phyloP scores from a whole-genome alignment of 2,888 invertebrate genomes.

The Heliconius aoede region DNA sequence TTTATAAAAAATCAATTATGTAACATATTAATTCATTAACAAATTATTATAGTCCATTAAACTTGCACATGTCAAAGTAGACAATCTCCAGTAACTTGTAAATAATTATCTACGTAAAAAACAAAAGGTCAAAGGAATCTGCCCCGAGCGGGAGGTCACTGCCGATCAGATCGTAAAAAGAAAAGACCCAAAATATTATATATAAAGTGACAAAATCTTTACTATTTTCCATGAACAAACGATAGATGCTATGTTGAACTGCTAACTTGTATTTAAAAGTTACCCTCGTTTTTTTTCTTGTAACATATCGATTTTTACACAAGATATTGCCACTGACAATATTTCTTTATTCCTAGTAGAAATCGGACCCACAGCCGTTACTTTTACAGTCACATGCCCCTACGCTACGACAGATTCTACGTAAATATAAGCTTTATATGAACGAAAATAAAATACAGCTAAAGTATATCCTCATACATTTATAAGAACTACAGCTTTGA shows the following conservation, averaged over 20 bases:
- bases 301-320: neutral
- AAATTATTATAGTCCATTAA: neutral
- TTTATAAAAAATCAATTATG: too few relatives aligned
- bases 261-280: neutral
- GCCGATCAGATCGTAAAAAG: constrained; percentile 44
- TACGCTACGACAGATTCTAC: too few relatives aligned
- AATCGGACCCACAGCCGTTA: too few relatives aligned
- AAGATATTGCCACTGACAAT: too few relatives aligned
- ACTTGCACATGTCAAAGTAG: neutral
- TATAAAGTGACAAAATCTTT: constrained; percentile 26
- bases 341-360: too few relatives aligned
- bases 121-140: constrained; percentile 41
- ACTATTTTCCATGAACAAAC: constrained; percentile 15
- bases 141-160: constrained; percentile 46
- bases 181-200: constrained; percentile 40
- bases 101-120: constrained; percentile 34
- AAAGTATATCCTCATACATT: too few relatives aligned
- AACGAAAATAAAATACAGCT: too few relatives aligned
- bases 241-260: neutral
- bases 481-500: too few relatives aligned
- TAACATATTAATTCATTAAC: too few relatives aligned
- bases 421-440: too few relatives aligned
- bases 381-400: too few relatives aligned
- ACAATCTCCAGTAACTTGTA: neutral
- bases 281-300: neutral